Base-by-base conservation (phyloP, 2,888 invertebrate species). In the Polydesmus complanatus region DNA sequence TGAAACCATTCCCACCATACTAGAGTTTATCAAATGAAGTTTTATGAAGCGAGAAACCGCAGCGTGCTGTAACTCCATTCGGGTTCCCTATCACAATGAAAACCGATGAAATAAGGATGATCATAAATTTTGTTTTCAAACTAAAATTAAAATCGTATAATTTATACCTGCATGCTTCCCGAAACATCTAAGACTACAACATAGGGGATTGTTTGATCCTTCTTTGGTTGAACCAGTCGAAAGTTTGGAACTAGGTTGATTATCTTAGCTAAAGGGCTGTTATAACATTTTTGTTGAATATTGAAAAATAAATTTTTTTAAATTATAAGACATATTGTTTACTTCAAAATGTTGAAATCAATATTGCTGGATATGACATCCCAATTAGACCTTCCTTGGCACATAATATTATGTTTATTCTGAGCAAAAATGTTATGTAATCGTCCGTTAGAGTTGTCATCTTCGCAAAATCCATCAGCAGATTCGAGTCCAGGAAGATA, bases 381-480 rank as follows among this genome's bases (percentile, higher is more conserved):
- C 72, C 71, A 72, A 0, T 69, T 69, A 56, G 72, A 72, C 54
- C 69, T 63, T 26, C 72, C 71, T 25, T 67, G 66, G 62, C 73
- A 73, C 54, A 72, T 64, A 25, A 70, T 65, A 63, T 73, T 73
- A 27, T 73, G 73, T 62, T 67, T 68, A 58, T 70, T 73, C 0
- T 72, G 72, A 0, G 72, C 69, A 37, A 69, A 68, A 11, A 64
- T 63, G 64, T 72, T 72, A 64, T 73, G 73, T 1, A 37, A 25
- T 21, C 54, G 27, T 11, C 65, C 64, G 11, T 26, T 14, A 5
- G 48, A 27, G n/a, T 26, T 25, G 8, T 18, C 59, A 27, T 71
- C 69, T 53, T 70, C 70, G 64, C 73, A 73, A 61, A 72, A 73
- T 5, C 69, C 67, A 54, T 66, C 67, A 49, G 72, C 68, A 72